A percentile compares a stretch with the other conserved stretches of the same genome.
Evolutionary conservation across 2,797 vertebrate species (phyloP).

Genomic region (Leontopithecus rosalia): DNA sequence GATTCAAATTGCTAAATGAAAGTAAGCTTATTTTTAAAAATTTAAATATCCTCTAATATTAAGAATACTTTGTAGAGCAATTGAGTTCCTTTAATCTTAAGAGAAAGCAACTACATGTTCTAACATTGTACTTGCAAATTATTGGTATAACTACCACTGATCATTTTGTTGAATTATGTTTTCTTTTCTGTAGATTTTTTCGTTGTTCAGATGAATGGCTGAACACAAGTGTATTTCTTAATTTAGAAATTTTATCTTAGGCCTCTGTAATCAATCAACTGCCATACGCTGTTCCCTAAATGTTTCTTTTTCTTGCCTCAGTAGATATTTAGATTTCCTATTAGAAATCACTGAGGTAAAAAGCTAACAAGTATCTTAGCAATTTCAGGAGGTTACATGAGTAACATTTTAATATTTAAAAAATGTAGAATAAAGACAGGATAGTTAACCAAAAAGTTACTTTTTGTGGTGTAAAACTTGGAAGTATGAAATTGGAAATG

Average conservation of each 20-base stretch:
- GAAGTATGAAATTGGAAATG: conserved; percentile 65
- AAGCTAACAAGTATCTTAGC: not conserved
- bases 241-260: conserved; percentile 9
- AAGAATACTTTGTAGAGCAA: not conserved
- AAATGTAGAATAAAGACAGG: conserved; percentile 1
- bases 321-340: conserved; percentile 54
- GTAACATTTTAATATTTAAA: conserved; percentile 50
- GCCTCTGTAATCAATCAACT: conserved; percentile 8
- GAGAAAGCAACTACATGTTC: not conserved
- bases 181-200: not conserved
- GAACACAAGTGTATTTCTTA: not conserved
- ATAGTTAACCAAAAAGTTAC: conserved; percentile 55
- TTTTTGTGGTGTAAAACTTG: conserved; percentile 25
- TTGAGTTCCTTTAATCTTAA: not conserved
- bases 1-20: not conserved
- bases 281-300: not conserved
- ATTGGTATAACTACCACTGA: not conserved
- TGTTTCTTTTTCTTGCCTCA: conserved; percentile 40
- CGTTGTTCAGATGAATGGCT: not conserved
- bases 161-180: conserved; percentile 30
- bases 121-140: conserved; percentile 13
- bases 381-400: conserved; percentile 48
- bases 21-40: not conserved
- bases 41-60: not conserved
- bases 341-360: conserved; percentile 43